Conservation (phyloP, 2,888 invertebrate genomes). For the Ophion slaviceki region DNA sequence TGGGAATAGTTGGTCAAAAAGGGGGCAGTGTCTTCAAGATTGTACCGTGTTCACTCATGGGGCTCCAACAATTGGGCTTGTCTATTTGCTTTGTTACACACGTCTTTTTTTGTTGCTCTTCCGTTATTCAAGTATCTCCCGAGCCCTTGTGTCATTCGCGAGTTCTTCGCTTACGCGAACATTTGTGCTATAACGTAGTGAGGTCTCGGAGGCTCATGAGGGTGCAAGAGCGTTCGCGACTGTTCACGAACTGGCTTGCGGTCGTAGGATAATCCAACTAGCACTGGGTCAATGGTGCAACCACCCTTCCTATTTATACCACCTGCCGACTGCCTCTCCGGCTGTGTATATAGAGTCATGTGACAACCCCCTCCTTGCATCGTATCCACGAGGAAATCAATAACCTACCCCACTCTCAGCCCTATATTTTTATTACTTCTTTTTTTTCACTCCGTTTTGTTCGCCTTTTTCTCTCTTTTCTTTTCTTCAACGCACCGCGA, state of each 20-base stretch:
- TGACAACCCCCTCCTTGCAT: constrained; percentile 75
- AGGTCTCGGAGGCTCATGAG: constrained; percentile 67
- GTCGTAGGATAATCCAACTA: constrained; percentile 78
- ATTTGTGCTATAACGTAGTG: constrained; percentile 49
- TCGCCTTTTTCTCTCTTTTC: constrained; percentile 28
- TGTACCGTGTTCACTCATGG: constrained; percentile 69
- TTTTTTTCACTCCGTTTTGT: constrained; percentile 37
- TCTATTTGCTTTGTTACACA: background rate
- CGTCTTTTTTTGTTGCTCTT: constrained; percentile 8
- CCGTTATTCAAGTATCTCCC: background rate
- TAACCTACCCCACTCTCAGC: constrained; percentile 75
- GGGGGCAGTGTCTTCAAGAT: constrained; percentile 77
- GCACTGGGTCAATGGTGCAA: constrained; percentile 83
- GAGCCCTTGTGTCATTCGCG: too few relatives aligned
- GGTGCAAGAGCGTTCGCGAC: constrained; percentile 63
- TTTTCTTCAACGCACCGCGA: constrained; percentile 27
- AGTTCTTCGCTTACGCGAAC: constrained; percentile 15
- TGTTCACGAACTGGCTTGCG: constrained; percentile 75
- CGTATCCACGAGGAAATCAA: constrained; percentile 79
- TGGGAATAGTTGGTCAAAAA: constrained; percentile 66
- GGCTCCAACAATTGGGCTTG: constrained; percentile 10
- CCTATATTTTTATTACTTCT: constrained; percentile 44
- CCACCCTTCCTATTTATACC: constrained; percentile 82
- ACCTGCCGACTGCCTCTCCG: constrained; percentile 71
- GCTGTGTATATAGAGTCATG: constrained; percentile 75